phyloP scores from a whole-genome alignment of 2,888 invertebrate species.

The Xestia rhomboidea region DNA sequence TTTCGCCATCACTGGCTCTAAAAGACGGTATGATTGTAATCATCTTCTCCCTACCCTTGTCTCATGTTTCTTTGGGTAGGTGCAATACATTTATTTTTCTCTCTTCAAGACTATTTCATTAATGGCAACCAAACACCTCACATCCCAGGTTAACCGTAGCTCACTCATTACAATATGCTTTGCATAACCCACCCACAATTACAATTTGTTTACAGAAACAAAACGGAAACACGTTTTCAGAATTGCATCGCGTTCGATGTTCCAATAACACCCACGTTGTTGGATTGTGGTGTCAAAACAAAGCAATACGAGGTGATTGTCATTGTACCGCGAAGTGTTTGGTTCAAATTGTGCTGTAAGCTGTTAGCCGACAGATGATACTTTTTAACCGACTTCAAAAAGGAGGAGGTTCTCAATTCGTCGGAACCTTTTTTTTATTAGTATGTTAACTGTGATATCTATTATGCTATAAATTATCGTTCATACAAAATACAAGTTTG shows the following conservation, averaged over 20 bases:
- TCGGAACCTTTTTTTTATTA: background rate
- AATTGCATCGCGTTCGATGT: constrained; percentile 54
- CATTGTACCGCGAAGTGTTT: constrained; percentile 47
- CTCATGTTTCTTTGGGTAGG: no score
- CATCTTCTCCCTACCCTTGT: no score
- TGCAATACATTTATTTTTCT: no score
- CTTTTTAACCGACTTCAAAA: constrained; percentile 15
- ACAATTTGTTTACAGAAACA: constrained; percentile 49
- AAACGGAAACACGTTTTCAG: constrained; percentile 53
- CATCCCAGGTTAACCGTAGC: background rate
- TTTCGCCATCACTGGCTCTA: no score
- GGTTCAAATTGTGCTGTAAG: constrained; percentile 45
- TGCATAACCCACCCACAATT: constrained; percentile 33
- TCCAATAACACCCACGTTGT: constrained; percentile 63
- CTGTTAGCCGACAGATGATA: constrained; percentile 44
- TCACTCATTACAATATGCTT: constrained; percentile 24
- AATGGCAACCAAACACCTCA: background rate
- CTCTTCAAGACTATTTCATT: background rate
- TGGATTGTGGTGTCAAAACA: constrained; percentile 62
- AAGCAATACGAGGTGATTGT: constrained; percentile 50
- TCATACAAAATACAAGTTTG: background rate
- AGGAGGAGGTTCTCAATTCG: no score
- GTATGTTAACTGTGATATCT: background rate
- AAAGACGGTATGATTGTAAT: no score
- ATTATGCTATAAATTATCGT: background rate